Base-by-base conservation (phyloP, 1,140 invertebrate genomes). In the Drosophila jambulina region DNA sequence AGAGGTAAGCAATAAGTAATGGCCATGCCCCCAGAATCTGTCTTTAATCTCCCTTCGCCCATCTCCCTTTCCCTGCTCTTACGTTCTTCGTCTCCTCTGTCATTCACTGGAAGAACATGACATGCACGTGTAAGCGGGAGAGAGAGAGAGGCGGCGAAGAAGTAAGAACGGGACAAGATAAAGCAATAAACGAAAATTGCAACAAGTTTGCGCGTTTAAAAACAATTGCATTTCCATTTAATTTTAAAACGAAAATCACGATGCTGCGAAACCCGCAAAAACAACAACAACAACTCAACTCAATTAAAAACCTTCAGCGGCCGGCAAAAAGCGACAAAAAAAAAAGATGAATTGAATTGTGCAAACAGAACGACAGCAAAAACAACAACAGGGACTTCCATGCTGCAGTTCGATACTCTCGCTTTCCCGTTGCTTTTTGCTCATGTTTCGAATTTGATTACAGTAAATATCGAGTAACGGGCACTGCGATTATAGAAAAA, bases 131-230 rank as follows among this genome's bases (percentile, higher is more conserved):
- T 19, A 10, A 23, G 27, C 15, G 34, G 12, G 32, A 2, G 10
- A 21, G 17, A 13, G 23, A 32, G 19, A 32, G n/a, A 19, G 25
- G 42, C 29, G 23, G 46, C 40, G 21, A 40, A 51, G 62, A 56
- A 46, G 74, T 53, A 64, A 51, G 74, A 65, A 59, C 59, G 42
- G 32, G 58, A 78, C 80, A 84, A 63, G 84, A 88, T 90, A 88
- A 88, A 90, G 84, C 85, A 84, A 90, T 88, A 84, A 90, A 87
- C 60, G 78, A 80, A 88, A 90, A 88, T 90, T 88, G 81, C 84
- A 88, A 90, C 84, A 88, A 88, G 85, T 88, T 90, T 80, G 57
- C 68, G 72, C 45, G 67, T 45, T 79, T 64, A 70, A 80, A 82
- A 80, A 88, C 84, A 88, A 90, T 88, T 88, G 67, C 64, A 90